Percentiles rank a stretch among this genome's conserved stretches.
These are phyloP conservation scores for Patella caerulea DNA, from an alignment of 2,888 invertebrate species.

Conservation along the genomic window DNA sequence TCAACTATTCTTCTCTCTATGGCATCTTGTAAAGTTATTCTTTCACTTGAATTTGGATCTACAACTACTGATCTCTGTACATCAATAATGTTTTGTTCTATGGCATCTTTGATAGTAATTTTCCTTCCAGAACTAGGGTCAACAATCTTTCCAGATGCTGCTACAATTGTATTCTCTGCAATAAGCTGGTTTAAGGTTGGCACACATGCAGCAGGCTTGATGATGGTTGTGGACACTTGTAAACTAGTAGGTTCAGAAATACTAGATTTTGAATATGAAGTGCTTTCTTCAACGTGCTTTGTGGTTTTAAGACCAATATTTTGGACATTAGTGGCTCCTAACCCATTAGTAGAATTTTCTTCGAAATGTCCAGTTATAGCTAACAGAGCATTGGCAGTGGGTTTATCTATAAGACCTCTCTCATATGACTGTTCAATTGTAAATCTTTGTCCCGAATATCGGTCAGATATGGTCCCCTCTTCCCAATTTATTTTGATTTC, in stretches of 20 bases:
- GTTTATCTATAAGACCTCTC: conserved; percentile 52
- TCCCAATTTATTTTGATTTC: conserved; percentile 78
- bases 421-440: conserved; percentile 83
- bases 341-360: neutral
- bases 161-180: conserved; percentile 24
- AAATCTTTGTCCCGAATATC: conserved; percentile 80
- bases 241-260: neutral
- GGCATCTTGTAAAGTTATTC: conserved; percentile 89
- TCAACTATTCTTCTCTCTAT: conserved; percentile 91
- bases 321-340: neutral
- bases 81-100: conserved; percentile 73
- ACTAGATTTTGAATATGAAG: neutral
- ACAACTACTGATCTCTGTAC: conserved; percentile 51
- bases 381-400: conserved; percentile 52
- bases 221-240: neutral
- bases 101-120: conserved; percentile 73
- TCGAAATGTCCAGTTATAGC: conserved; percentile 29
- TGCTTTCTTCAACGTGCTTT: neutral
- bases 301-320: neutral
- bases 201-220: conserved; percentile 3
- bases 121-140: conserved; percentile 51
- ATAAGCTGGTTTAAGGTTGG: conserved; percentile 40
- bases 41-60: conserved; percentile 78
- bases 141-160: conserved; percentile 41
- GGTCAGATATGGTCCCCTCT: conserved; percentile 77